A percentile compares a stretch with the other conserved stretches of the same genome.
Conservation (phyloP, 1,140 invertebrate species). For the Planococcus citri region DNA sequence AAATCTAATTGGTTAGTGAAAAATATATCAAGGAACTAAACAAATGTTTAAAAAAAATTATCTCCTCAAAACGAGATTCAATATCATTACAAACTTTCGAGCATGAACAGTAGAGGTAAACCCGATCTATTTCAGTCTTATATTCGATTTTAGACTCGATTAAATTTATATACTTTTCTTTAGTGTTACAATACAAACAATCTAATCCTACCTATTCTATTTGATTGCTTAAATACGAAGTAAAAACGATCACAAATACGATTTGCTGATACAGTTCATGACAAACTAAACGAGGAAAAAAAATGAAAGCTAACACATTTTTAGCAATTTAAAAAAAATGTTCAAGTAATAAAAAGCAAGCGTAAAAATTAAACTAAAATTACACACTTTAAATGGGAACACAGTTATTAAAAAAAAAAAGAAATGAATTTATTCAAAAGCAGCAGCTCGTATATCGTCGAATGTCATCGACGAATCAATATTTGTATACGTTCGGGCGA, state of each 20-base stretch:
- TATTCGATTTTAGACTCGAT: not conserved
- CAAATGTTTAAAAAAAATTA: no score
- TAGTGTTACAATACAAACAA: not conserved
- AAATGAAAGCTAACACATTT: not conserved
- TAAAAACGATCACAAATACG: not conserved
- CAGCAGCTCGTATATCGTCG: not conserved
- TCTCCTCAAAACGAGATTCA: no score
- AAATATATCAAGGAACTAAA: no score
- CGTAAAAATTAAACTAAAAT: not conserved
- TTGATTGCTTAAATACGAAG: not conserved
- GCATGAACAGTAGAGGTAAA: not conserved
- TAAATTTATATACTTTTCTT: not conserved
- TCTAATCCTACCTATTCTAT: not conserved
- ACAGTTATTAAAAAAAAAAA: not conserved
- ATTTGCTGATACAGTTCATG: not conserved
- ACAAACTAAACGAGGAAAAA: not conserved
- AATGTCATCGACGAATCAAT: slow-evolving; percentile 5
- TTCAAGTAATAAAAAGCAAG: not conserved
- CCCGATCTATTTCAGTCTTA: not conserved
- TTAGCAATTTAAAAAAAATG: not conserved
- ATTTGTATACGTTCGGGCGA: not conserved
- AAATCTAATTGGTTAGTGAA: no score
- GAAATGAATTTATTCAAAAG: not conserved
- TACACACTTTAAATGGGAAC: not conserved
- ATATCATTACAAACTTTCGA: no score